These are phyloP conservation scores for Platycheirus rosarum DNA, from an alignment of 2,888 invertebrate genomes.

Conservation along the genomic window DNA sequence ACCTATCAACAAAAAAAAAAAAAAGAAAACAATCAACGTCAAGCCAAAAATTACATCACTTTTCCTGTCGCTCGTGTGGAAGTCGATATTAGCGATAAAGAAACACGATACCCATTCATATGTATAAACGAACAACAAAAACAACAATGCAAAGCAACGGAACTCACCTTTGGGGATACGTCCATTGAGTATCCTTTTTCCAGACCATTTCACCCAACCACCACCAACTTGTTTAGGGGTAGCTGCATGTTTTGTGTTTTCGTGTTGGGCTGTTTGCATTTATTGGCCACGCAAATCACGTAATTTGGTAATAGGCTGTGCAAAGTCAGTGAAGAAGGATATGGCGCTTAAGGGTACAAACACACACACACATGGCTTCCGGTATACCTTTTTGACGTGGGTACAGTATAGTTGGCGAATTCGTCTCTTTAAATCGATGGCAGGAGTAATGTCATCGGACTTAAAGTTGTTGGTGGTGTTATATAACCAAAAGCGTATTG, in stretches of 20 bases:
- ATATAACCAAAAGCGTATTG: slow-evolving; percentile 27
- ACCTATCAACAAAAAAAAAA: neutral
- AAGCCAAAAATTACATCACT: slow-evolving; percentile 57
- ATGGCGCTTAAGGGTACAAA: slow-evolving; percentile 17
- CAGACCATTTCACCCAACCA: slow-evolving; percentile 44
- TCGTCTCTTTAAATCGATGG: neutral
- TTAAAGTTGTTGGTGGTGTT: slow-evolving; percentile 1
- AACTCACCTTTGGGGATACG: slow-evolving; percentile 13
- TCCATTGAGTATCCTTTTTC: slow-evolving; percentile 46
- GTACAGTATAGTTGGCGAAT: slow-evolving; percentile 4
- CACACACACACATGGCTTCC: neutral
- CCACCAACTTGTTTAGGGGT: slow-evolving; percentile 3
- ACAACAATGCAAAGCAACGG: slow-evolving; percentile 4
- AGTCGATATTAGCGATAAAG: slow-evolving; percentile 57
- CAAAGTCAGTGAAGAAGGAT: slow-evolving; percentile 43
- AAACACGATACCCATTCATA: slow-evolving; percentile 40
- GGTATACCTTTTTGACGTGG: neutral
- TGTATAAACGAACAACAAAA: slow-evolving; percentile 4
- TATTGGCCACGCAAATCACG: slow-evolving; percentile 70
- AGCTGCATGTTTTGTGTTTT: slow-evolving; percentile 29
- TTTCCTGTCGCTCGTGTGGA: slow-evolving; percentile 27
- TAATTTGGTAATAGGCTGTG: slow-evolving; percentile 69
- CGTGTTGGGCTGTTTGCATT: slow-evolving; percentile 27
- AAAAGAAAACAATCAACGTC: slow-evolving; percentile 38
- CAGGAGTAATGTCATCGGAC: neutral